Evolutionary conservation across 23 tunicate genomes (phyloP), one percentile per base, ranked within the genome.

Genomic region (Ascidia mentula): DNA sequence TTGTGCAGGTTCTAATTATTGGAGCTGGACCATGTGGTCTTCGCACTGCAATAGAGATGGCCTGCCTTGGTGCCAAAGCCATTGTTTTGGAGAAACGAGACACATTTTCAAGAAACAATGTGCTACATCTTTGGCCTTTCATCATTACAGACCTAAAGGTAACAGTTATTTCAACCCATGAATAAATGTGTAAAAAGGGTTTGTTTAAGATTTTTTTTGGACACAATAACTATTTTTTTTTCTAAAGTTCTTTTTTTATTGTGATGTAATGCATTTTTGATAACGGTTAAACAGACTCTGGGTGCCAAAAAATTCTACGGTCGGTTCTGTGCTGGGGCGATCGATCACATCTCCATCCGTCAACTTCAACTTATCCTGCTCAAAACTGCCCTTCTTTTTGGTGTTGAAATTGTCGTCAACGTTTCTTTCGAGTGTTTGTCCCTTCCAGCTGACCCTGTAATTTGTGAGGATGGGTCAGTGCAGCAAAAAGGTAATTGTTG

Each of bases 1-100:
- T 81, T 59, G 3, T 69, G 24, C 65, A 87, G 87, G 97, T 84
- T 31, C 75, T 96, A 7, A 79, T 96, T 34, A 92, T 96, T 38
- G 99, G 99, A 24, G 99, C 94, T 38, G 99, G 99, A 31, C 99
- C 99, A 34, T 89, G 95, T 81, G 99, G 99, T n/a, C 72, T 96
- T 0, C 77, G 99, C 30, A 85, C 94, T 30, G 99, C 99, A 0
- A 91, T 96, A 18, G 95, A 89, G 26, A 91, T 90, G 88, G 94
- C 99, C 31, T 86, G 91, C 40, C 81, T 96, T 18, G 99, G 99
- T 31, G 92, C 94, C 36, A 84, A 87, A 60, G 82, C 85, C 6
- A 85, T 91, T 17, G 97, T 96, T 31, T 53, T 96, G 37, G 99
- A 96, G 59, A 91, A 88, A 79, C 74, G 99, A 69, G 90, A 91